Conservation (phyloP, 2,888 invertebrate genomes). For the Gnatocerus cornutus region DNA sequence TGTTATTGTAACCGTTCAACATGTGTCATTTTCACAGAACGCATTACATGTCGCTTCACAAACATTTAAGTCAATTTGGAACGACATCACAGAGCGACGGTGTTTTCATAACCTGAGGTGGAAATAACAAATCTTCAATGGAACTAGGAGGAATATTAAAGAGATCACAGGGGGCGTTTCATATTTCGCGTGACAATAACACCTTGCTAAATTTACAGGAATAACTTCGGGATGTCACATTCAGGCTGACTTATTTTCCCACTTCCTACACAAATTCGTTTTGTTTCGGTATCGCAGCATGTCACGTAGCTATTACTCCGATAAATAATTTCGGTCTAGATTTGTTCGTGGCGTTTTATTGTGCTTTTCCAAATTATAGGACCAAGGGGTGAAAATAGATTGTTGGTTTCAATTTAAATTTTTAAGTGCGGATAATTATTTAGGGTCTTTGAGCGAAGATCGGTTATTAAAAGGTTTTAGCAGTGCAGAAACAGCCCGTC, state of each 20-base stretch:
- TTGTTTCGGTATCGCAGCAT: constrained; percentile 26
- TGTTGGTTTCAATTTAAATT: neutral
- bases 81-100: constrained; percentile 25
- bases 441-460: constrained; percentile 25
- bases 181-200: constrained; percentile 44
- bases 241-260: constrained; percentile 60
- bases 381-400: too few species aligned
- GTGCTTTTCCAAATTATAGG: constrained; percentile 11
- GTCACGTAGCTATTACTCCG: constrained; percentile 32
- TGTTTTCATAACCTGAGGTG: constrained; percentile 32
- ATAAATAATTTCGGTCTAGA: constrained; percentile 20
- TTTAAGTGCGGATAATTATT: constrained; percentile 29
- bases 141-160: constrained; percentile 41
- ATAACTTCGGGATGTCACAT: constrained; percentile 59
- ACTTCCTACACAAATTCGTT: constrained; percentile 53
- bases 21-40: constrained; percentile 38
- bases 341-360: constrained; percentile 23
- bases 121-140: constrained; percentile 45
- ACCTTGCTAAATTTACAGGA: constrained; percentile 33
- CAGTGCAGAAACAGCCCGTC: constrained; percentile 42
- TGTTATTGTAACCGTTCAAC: constrained; percentile 37
- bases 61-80: constrained; percentile 43
- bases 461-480: constrained; percentile 47
- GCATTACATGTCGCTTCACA: constrained; percentile 2
- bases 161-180: constrained; percentile 29